Conservation (phyloP, 2,113 vertebrate species). For the Arenaria interpres region DNA sequence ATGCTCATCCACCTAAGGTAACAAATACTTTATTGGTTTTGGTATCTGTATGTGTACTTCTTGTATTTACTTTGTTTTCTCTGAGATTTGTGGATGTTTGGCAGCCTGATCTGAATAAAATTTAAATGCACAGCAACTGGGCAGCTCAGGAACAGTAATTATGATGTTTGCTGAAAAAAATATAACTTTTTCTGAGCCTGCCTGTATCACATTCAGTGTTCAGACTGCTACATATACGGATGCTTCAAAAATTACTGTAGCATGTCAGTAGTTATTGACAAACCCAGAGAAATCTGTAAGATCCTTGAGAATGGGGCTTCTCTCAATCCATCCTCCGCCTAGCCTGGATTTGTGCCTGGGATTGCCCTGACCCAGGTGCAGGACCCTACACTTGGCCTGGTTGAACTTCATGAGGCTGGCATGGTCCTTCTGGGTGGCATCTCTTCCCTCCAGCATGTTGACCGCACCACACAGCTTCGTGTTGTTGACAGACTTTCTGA, state of each 20-base stretch:
- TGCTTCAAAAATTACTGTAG: not conserved
- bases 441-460: not conserved
- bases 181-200: not conserved
- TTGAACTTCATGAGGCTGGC: not conserved
- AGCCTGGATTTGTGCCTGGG: not conserved
- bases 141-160: not conserved
- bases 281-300: not conserved
- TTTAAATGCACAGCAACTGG: not conserved
- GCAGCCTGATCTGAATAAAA: not conserved
- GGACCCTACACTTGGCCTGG: not conserved
- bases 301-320: not conserved
- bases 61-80: not conserved
- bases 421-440: not conserved
- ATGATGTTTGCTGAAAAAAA: not conserved
- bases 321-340: not conserved
- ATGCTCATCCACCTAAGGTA: not conserved
- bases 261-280: accelerated
- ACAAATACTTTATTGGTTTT: not conserved
- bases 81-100: not conserved
- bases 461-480: not conserved
- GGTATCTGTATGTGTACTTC: not conserved
- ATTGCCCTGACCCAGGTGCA: not conserved
- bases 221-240: not conserved
- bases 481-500: not conserved
- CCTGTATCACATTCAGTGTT: not conserved